Evolutionary conservation across 1,140 invertebrate genomes (phyloP).

Genomic region (Leptoteleia sp.): DNA sequence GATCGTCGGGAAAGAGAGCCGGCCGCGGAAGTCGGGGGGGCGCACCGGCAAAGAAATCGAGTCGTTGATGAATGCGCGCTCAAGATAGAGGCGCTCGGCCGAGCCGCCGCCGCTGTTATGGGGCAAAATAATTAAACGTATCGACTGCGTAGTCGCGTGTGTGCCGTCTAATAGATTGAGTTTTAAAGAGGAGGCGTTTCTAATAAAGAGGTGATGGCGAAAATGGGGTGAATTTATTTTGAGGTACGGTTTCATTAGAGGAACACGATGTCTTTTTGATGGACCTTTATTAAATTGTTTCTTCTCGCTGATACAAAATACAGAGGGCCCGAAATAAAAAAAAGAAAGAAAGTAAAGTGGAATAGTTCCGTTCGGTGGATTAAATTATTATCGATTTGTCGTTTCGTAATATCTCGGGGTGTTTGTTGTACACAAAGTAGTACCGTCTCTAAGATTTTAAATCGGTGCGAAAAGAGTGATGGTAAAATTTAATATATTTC

Average conservation of each 20-base stretch:
- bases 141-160: conserved; percentile 46
- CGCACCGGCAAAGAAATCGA: conserved; percentile 21
- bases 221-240: conserved; percentile 34
- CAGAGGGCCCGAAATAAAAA: too few relatives aligned
- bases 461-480: too few relatives aligned
- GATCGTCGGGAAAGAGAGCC: conserved; percentile 52
- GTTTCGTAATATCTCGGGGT: too few relatives aligned
- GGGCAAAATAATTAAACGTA: conserved; percentile 44
- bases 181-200: conserved; percentile 51
- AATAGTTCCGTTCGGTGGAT: too few relatives aligned
- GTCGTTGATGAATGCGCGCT: conserved; percentile 25
- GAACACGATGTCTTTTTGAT: conserved; percentile 31
- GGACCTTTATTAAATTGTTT: conserved; percentile 26
- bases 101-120: neutral
- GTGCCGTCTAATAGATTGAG: conserved; percentile 38
- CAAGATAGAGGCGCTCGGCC: neutral
- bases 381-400: too few relatives aligned
- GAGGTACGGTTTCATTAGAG: conserved; percentile 37
- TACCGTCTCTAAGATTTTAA: too few relatives aligned
- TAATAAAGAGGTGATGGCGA: conserved; percentile 16
- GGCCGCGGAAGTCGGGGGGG: conserved; percentile 46
- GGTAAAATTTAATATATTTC: too few relatives aligned
- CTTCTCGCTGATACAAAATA: too few relatives aligned
- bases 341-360: too few relatives aligned
- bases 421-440: too few relatives aligned